phyloP scores from a whole-genome alignment of 2,888 invertebrate genomes.

The Heteromyza rotundicornis region DNA sequence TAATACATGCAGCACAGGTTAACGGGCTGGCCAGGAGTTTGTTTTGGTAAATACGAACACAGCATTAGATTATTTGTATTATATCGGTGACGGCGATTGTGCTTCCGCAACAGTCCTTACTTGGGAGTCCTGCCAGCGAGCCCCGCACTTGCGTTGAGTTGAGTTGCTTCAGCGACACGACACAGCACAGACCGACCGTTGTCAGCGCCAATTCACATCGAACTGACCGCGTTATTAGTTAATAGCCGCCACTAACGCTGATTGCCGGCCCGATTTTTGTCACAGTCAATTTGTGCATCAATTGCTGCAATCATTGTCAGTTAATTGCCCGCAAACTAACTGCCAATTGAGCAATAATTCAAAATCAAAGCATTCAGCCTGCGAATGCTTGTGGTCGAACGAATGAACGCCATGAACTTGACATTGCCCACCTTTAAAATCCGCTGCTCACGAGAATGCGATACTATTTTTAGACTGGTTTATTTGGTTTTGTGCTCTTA shows the following conservation, averaged over 20 bases:
- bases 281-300: background rate
- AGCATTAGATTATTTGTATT: background rate
- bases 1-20: no score
- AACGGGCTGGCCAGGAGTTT: no score
- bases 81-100: background rate
- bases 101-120: background rate
- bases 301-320: background rate
- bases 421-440: conserved; percentile 1
- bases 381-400: background rate
- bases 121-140: no score
- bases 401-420: background rate
- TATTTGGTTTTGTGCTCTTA: no score
- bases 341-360: background rate
- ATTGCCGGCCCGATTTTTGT: no score
- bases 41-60: no score
- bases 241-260: no score
- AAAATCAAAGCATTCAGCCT: background rate
- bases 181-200: conserved; percentile 6
- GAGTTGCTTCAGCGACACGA: no score
- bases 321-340: background rate
- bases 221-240: conserved; percentile 5
- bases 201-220: conserved; percentile 7
- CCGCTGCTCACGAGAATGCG: background rate
- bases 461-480: background rate
- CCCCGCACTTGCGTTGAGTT: no score